Evolutionary conservation across 2,113 vertebrate genomes (phyloP).

Genomic region (Neoarius graeffei): DNA sequence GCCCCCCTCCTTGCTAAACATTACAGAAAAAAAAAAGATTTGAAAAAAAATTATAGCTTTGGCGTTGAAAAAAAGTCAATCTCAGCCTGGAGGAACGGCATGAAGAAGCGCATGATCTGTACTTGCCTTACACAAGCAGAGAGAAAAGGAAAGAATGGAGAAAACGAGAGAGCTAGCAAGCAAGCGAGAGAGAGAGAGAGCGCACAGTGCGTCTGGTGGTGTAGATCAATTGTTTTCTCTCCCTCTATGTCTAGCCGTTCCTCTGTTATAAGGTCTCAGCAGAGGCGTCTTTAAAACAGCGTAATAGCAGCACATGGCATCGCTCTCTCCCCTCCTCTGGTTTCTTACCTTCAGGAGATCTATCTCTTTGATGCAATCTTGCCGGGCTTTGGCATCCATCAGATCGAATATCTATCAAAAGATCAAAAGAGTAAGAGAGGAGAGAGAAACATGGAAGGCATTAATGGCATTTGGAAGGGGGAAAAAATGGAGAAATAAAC

Average conservation of each 20-base stretch:
- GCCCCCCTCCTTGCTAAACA: slow-evolving; percentile 60
- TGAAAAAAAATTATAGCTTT: slow-evolving; percentile 64
- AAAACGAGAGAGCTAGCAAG: neutral
- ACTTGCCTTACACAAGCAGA: slow-evolving; percentile 56
- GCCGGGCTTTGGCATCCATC: slow-evolving; percentile 99
- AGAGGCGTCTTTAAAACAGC: slow-evolving; percentile 75
- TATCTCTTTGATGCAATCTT: slow-evolving; percentile 99
- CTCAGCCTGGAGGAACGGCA: slow-evolving; percentile 71
- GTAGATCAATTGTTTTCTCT: slow-evolving; percentile 78
- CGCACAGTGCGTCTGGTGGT: slow-evolving; percentile 62
- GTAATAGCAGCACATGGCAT: slow-evolving; percentile 69
- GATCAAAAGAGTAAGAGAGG: slow-evolving; percentile 68
- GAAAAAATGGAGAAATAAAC: slow-evolving; percentile 34
- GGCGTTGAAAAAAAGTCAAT: slow-evolving; percentile 69
- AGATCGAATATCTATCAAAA: slow-evolving; percentile 97
- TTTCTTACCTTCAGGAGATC: slow-evolving; percentile 99
- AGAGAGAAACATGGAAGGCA: slow-evolving; percentile 48
- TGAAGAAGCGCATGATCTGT: slow-evolving; percentile 56
- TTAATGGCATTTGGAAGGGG: slow-evolving; percentile 34
- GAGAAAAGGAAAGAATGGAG: slow-evolving; percentile 9
- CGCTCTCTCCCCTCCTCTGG: slow-evolving; percentile 69
- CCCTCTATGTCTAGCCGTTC: slow-evolving; percentile 62
- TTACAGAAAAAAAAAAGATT: slow-evolving; percentile 60
- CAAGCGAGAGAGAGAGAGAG: neutral
- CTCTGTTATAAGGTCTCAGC: slow-evolving; percentile 76